Evolutionary conservation across 2,113 vertebrate species (phyloP).

Genomic region (Triplophysa siluroides): DNA sequence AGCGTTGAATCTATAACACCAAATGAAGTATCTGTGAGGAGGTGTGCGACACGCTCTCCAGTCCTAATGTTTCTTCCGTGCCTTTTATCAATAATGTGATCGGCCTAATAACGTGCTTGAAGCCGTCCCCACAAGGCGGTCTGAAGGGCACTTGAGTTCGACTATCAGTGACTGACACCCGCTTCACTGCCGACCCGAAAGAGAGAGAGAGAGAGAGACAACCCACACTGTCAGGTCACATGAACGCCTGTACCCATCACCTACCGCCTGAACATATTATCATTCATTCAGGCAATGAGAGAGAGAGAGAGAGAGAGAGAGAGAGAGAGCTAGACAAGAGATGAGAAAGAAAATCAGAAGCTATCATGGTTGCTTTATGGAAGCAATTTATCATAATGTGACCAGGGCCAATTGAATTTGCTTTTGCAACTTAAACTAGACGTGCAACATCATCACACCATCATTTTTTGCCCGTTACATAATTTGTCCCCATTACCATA

Average conservation of each 20-base stretch:
- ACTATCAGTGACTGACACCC: constrained; percentile 2
- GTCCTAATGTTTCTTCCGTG: constrained; percentile 21
- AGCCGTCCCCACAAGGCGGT: not conserved
- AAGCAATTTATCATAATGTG: no score
- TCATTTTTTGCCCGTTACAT: no score
- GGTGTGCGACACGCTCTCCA: not conserved
- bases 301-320: not conserved
- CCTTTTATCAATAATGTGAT: constrained; percentile 46
- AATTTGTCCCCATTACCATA: no score
- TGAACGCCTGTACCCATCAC: constrained; percentile 8
- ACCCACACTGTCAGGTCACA: constrained; percentile 15
- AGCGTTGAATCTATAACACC: not conserved
- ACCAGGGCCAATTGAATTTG: no score
- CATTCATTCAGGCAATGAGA: not conserved
- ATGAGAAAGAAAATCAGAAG: no score
- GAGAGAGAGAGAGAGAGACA: not conserved
- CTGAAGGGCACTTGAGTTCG: constrained; percentile 2
- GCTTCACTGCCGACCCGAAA: not conserved
- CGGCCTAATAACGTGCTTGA: not conserved
- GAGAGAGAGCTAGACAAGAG: not conserved
- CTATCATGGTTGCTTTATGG: no score
- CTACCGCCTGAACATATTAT: not conserved
- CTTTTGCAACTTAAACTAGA: no score
- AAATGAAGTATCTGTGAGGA: constrained; percentile 28
- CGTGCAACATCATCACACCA: no score